A percentile compares a stretch with the other conserved stretches of the same genome.
phyloP scores from a whole-genome alignment of 1,140 invertebrate genomes.

The Cheumatopsyche charites region DNA sequence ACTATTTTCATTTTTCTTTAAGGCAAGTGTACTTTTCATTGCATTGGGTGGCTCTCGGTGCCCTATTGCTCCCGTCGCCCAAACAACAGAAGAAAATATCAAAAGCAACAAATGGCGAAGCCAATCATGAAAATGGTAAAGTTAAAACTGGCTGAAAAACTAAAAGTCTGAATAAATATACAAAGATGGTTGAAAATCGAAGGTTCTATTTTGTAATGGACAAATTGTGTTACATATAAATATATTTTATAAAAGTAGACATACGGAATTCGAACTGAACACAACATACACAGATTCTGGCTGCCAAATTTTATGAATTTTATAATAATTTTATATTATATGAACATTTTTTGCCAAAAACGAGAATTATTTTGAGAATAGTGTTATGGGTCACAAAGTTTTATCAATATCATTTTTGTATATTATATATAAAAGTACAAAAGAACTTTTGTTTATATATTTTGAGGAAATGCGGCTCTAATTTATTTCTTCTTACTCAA shows the following conservation, averaged over 20 bases:
- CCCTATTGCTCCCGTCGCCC: conserved; percentile 53
- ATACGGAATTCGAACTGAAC: neutral
- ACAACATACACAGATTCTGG: conserved; percentile 11
- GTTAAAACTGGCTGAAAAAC: conserved; percentile 34
- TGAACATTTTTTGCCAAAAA: neutral
- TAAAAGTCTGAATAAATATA: conserved; percentile 29
- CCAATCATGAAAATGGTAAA: conserved; percentile 44
- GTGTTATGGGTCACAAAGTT: neutral
- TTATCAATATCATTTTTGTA: conserved; percentile 5
- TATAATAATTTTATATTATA: neutral
- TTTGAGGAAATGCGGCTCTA: neutral
- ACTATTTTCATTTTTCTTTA: no score
- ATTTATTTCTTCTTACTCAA: no score
- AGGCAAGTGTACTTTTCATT: conserved; percentile 60
- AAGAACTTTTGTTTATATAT: neutral
- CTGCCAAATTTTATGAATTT: conserved; percentile 29
- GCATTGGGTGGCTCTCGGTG: conserved; percentile 58
- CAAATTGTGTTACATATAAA: conserved; percentile 16
- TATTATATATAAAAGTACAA: conserved; percentile 3
- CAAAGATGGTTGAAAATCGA: conserved; percentile 24
- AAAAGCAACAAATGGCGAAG: conserved; percentile 37
- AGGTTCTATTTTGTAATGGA: conserved; percentile 22
- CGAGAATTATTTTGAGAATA: neutral
- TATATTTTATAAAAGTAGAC: conserved; percentile 21
- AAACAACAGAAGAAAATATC: conserved; percentile 8